Percentiles rank a stretch among this genome's conserved stretches.
phyloP scores from a whole-genome alignment of 2,113 vertebrate genomes.

The Felis catus region F.catus_Fca126_mat1.0 CM031417.1:33804501-33805000 shows the following conservation, averaged over 20 bases:
- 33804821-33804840: not conserved
- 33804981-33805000: not conserved
- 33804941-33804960: not conserved
- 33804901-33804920: not conserved
- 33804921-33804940: not conserved
- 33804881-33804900: not conserved
- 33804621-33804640: not conserved
- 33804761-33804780: not conserved
- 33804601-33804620: not conserved
- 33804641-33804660: constrained; percentile 8
- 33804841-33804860: not conserved
- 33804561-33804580: not conserved
- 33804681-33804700: constrained; percentile 2
- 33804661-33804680: not conserved
- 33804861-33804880: not conserved
- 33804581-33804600: not conserved
- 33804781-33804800: not conserved
- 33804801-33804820: not conserved
- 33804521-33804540: not conserved
- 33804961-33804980: not conserved
- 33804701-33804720: not conserved
- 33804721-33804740: not conserved
- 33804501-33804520: too few species aligned
- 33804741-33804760: not conserved
- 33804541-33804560: not conserved